phyloP scores from a whole-genome alignment of 2,888 invertebrate genomes.

The Druceiella hillmani region DNA sequence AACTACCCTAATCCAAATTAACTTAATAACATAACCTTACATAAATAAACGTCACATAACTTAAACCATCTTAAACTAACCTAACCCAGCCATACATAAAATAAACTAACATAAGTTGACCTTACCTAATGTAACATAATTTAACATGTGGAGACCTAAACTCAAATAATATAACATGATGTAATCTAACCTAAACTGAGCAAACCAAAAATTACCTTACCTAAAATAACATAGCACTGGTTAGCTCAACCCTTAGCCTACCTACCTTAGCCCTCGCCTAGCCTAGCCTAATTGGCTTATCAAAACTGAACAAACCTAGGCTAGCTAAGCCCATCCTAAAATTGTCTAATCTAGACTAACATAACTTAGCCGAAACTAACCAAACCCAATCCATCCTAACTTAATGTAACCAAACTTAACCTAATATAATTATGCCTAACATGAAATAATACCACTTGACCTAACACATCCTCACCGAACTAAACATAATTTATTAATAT shows the following conservation, averaged over 20 bases:
- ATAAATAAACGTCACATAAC: slow-evolving; percentile 1
- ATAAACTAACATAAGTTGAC: slow-evolving; percentile 2
- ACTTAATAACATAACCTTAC: slow-evolving; percentile 3
- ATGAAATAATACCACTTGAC: slow-evolving; percentile 4
- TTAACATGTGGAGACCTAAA: background rate
- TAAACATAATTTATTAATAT: background rate
- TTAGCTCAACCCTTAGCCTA: slow-evolving; percentile 2
- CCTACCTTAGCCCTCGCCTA: background rate
- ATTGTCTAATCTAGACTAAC: slow-evolving; percentile 1
- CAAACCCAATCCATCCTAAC: background rate
- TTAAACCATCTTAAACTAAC: slow-evolving; percentile 2
- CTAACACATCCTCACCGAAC: slow-evolving; percentile 5
- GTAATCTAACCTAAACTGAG: slow-evolving; percentile 2
- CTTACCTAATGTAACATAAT: slow-evolving; percentile 2
- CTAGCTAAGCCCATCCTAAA: too few species aligned
- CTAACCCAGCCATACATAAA: slow-evolving; percentile 2
- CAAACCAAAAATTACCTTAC: slow-evolving; percentile 2
- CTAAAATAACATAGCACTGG: background rate
- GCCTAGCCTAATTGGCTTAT: slow-evolving; percentile 1
- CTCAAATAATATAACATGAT: slow-evolving; percentile 1
- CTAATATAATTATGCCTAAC: too few species aligned
- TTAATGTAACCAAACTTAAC: slow-evolving; percentile 1
- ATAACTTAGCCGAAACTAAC: slow-evolving; percentile 2
- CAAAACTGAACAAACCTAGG: background rate
- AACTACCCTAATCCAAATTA: too few species aligned